Evolutionary conservation across 2,797 vertebrate genomes (phyloP), one percentile per base, ranked within the genome.

Genomic region (Aulostomus chinensis): DNA sequence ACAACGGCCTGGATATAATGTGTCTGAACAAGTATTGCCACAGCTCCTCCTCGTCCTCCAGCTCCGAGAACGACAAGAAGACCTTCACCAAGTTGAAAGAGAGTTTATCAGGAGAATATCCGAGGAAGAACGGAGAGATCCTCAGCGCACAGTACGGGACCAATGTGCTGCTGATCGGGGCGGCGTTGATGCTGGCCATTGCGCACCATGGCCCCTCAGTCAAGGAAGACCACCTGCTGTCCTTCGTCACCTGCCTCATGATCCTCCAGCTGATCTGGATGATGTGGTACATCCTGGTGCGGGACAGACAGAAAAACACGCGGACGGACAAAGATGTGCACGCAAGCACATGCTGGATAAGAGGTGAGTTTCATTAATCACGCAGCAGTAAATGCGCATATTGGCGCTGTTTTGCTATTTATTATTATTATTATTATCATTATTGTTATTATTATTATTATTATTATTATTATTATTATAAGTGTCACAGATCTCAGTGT

Each of bases 111-210:
- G 76, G 58, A 66, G 87, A 92, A 52, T 95, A 91, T 45, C 95
- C 94, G 2, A 88, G 90, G 86, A 98, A 96, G 76, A 94, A 93
- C 78, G 95, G 94, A 0, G 94, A 94, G 88, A 90, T 92, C 51
- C 91, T 97, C 64, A 99, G 97, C 75, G 94, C 92, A 17, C 97
- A 99, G 89, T 98, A 98, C 39, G 97, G 96, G 22, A 92, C 93
- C 83, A 96, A 95, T 10, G 71, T 96, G 54, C 90, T 98, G 58
- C 79, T 95, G 65, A 90, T 94, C 12, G 97, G 97, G 26, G 82
- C 92, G 53, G 87, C 96, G 63, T 73, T 98, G 69, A 95, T 96
- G 89, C 87, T 98, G 58, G 94, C 95, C 48, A 87, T 93, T 63
- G 90, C 95, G 2, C 89, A 94, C 70, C 91, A 92, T 2, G 92